Conservation (phyloP, 2,888 invertebrate species). For the Ochlodes sylvanus region DNA sequence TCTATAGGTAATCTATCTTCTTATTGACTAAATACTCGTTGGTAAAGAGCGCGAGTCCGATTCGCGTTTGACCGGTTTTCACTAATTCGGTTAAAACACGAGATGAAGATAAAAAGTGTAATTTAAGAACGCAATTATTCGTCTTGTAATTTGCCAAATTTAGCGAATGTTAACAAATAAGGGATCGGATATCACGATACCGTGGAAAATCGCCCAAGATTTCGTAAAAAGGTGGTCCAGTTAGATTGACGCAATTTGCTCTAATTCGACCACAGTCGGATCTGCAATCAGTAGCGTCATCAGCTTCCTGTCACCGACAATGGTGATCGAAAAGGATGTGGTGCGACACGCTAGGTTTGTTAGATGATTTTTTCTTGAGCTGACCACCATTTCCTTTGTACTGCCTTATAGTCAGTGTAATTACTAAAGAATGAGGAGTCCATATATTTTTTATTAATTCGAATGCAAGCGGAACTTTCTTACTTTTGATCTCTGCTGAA, state of each 20-base stretch:
- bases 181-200: neutral
- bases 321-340: constrained; percentile 62
- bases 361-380: constrained; percentile 5
- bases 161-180: neutral
- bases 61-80: too few relatives aligned
- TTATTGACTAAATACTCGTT: too few relatives aligned
- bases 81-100: too few relatives aligned
- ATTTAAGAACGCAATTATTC: constrained; percentile 3
- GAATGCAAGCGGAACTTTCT: too few relatives aligned
- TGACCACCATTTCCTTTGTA: constrained; percentile 22
- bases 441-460: too few relatives aligned
- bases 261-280: constrained; percentile 54
- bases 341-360: constrained; percentile 41
- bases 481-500: too few relatives aligned
- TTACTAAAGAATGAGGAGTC: neutral
- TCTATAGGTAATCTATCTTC: too few relatives aligned
- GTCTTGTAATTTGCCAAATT: neutral
- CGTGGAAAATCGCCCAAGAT: neutral
- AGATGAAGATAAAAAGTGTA: neutral
- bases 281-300: constrained; percentile 54
- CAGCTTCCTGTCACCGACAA: constrained; percentile 57
- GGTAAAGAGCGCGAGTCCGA: too few relatives aligned
- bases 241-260: constrained; percentile 49
- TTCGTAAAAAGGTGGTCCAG: constrained; percentile 19
- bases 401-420: neutral